phyloP scores from a whole-genome alignment of 2,113 vertebrate species.

The Nesoenas mayeri region DNA sequence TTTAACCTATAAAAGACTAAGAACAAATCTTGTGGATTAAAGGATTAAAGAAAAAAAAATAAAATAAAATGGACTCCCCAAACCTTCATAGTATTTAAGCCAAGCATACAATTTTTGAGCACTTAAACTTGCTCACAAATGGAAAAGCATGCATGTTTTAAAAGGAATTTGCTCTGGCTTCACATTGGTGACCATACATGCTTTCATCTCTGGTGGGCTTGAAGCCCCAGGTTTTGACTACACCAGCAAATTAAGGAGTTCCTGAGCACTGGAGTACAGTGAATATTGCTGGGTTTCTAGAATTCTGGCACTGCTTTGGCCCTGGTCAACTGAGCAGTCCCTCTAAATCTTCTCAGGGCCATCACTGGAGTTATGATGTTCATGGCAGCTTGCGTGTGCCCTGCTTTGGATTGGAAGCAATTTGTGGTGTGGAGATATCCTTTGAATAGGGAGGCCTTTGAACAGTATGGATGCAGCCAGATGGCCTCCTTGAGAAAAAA shows the following conservation, averaged over 20 bases:
- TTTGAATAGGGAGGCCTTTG: neutral
- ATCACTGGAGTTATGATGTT: neutral
- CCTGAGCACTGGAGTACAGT: neutral
- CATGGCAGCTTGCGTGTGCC: neutral
- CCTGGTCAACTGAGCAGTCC: neutral
- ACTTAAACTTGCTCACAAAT: neutral
- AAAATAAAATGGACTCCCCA: neutral
- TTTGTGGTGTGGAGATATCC: neutral
- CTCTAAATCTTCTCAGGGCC: neutral
- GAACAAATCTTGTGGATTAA: neutral
- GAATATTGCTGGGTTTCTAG: neutral
- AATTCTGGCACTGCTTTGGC: neutral
- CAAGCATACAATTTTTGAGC: neutral
- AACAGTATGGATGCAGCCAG: neutral
- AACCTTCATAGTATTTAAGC: neutral
- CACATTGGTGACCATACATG: rapidly evolving
- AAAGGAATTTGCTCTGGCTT: neutral
- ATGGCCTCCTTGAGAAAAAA: neutral
- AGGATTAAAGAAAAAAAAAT: neutral
- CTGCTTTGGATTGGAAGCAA: neutral
- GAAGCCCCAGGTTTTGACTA: neutral
- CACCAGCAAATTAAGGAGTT: neutral
- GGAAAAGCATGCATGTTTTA: neutral
- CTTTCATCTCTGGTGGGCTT: neutral
- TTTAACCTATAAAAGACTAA: neutral